These are phyloP conservation scores for Vespertilio murinus DNA, from an alignment of 2,797 vertebrate genomes.

Conservation along the genomic window DNA sequence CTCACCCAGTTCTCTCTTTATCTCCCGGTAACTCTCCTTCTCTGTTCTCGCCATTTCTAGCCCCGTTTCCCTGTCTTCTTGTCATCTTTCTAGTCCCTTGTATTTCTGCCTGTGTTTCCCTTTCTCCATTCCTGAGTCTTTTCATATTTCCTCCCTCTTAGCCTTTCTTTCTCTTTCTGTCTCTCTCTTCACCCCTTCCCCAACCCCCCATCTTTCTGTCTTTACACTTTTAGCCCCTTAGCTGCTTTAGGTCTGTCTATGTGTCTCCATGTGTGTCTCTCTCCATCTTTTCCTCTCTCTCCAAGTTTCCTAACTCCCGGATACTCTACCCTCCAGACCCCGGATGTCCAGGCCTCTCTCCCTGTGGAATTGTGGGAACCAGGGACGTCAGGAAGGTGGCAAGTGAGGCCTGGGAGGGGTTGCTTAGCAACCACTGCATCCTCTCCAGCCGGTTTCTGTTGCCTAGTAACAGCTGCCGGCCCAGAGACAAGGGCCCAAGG, in stretches of 20 bases:
- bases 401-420: conserved; percentile 74
- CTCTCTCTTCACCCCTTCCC: not conserved
- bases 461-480: conserved; percentile 76
- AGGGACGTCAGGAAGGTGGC: conserved; percentile 70
- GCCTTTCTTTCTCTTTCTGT: not conserved
- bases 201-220: not conserved
- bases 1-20: not conserved
- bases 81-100: not conserved
- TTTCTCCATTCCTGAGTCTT: conserved; percentile 37
- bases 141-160: not conserved
- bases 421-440: conserved; percentile 80
- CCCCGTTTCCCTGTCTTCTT: not conserved
- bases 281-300: conserved; percentile 55
- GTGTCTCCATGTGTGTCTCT: not conserved
- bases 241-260: not conserved
- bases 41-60: not conserved
- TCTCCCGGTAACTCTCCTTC: not conserved
- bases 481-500: conserved; percentile 70
- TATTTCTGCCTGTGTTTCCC: not conserved
- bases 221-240: conserved; percentile 36
- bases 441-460: conserved; percentile 79
- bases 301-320: conserved; percentile 40
- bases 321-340: conserved; percentile 54
- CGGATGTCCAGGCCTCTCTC: conserved; percentile 62
- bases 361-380: conserved; percentile 76